A percentile compares a stretch with the other conserved stretches of the same genome.
These are phyloP conservation scores for Chelon auratus DNA, from an alignment of 2,797 vertebrate genomes.

Conservation along the genomic window DNA sequence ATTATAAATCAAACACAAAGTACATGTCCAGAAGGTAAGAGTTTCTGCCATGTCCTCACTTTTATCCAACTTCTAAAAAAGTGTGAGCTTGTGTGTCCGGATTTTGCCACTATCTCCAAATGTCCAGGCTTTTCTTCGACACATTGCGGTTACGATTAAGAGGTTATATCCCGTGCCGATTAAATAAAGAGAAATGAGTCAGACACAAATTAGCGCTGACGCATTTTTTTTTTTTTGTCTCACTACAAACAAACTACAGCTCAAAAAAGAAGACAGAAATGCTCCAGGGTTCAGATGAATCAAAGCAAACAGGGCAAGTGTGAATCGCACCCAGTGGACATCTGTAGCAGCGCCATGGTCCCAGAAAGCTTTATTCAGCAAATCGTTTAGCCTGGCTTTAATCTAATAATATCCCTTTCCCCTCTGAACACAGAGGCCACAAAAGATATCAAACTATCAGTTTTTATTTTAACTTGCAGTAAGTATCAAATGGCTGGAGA, in stretches of 20 bases:
- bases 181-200: not conserved
- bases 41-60: not conserved
- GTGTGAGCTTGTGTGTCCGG: not conserved
- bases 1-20: slow-evolving; percentile 23
- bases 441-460: slow-evolving; percentile 7
- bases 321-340: slow-evolving; percentile 37
- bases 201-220: too few species aligned
- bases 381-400: slow-evolving; percentile 1
- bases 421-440: not conserved
- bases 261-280: slow-evolving; percentile 4
- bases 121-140: not conserved
- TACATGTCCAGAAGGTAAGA: not conserved
- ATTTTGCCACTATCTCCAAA: not conserved
- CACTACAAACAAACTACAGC: not conserved
- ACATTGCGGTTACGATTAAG: not conserved
- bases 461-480: slow-evolving; percentile 6
- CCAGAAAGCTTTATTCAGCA: slow-evolving; percentile 18
- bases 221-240: too few species aligned
- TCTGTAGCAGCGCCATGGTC: not conserved
- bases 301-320: slow-evolving; percentile 21
- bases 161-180: not conserved
- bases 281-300: slow-evolving; percentile 18
- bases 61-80: not conserved
- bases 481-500: not conserved
- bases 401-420: slow-evolving; percentile 7